Percentiles rank a stretch among this genome's conserved stretches.
phyloP scores from a whole-genome alignment of 2,888 invertebrate genomes.

The Oligia fasciuncula region DNA sequence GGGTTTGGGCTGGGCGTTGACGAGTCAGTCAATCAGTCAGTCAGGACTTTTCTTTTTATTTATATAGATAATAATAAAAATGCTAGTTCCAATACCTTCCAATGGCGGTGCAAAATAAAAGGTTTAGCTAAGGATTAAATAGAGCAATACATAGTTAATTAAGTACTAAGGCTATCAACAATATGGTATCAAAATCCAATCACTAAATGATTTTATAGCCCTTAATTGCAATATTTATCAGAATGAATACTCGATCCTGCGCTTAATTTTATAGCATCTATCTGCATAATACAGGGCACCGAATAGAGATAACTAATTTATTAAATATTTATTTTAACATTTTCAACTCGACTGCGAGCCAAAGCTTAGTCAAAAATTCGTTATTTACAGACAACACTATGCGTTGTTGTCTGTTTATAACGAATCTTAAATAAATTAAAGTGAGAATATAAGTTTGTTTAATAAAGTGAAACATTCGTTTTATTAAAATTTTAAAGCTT shows the following conservation, averaged over 20 bases:
- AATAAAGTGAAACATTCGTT: constrained; percentile 2
- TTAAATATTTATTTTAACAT: neutral
- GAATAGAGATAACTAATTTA: neutral
- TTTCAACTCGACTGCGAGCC: neutral
- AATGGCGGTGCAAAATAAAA: neutral
- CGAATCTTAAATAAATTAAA: neutral
- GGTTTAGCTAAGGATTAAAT: neutral
- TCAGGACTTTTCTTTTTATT: too few species aligned
- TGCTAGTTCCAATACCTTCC: neutral
- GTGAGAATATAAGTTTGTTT: neutral
- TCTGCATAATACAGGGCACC: neutral
- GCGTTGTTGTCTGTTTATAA: too few species aligned
- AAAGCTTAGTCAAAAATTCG: neutral
- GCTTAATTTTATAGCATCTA: constrained; percentile 4
- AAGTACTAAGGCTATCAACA: neutral
- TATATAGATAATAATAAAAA: neutral
- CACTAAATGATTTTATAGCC: constrained; percentile 19
- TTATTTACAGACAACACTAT: too few species aligned
- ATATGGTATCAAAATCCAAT: neutral
- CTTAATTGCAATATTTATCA: constrained; percentile 9
- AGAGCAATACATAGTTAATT: neutral
- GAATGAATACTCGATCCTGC: neutral
- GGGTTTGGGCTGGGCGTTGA: too few species aligned
- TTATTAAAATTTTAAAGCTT: constrained; percentile 4
- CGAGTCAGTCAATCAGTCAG: too few species aligned